Evolutionary conservation across 2,888 invertebrate genomes (phyloP).

Genomic region (Hirtodrosophila duncani): DNA sequence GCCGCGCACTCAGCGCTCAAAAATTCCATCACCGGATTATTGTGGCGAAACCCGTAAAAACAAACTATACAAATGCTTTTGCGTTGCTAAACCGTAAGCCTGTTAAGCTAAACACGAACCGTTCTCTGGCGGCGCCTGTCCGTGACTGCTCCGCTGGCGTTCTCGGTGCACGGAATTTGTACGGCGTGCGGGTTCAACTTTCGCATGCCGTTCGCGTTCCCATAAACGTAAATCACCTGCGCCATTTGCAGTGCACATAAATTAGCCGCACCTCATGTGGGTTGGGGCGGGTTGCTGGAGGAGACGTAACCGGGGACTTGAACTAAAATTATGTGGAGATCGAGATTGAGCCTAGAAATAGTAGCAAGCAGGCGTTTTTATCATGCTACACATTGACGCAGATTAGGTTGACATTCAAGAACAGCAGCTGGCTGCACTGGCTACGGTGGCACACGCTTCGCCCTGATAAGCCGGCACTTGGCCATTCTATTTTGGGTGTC

Average conservation of each 20-base stretch:
- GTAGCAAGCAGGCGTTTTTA: too few relatives aligned
- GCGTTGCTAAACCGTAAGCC: neutral
- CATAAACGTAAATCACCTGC: constrained; percentile 44
- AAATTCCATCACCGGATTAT: constrained; percentile 65
- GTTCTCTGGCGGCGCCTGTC: constrained; percentile 28
- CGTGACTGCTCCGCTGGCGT: constrained; percentile 43
- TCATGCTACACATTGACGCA: too few relatives aligned
- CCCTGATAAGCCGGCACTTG: too few relatives aligned
- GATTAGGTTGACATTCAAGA: too few relatives aligned
- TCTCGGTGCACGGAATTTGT: constrained; percentile 50
- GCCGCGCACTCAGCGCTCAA: constrained; percentile 74
- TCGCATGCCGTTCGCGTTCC: constrained; percentile 52
- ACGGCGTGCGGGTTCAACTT: constrained; percentile 33
- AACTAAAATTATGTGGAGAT: too few relatives aligned
- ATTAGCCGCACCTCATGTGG: constrained; percentile 22
- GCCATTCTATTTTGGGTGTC: too few relatives aligned
- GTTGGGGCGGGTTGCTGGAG: neutral
- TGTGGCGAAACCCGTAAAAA: neutral
- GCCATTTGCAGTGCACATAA: constrained; percentile 62
- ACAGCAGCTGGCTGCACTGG: too few relatives aligned
- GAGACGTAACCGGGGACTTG: too few relatives aligned
- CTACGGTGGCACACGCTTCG: too few relatives aligned
- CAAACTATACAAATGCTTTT: neutral
- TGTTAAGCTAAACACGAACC: neutral
- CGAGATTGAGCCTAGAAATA: too few relatives aligned